phyloP scores from a whole-genome alignment of 1,140 invertebrate genomes.

The Drosophila setifemur region DNA sequence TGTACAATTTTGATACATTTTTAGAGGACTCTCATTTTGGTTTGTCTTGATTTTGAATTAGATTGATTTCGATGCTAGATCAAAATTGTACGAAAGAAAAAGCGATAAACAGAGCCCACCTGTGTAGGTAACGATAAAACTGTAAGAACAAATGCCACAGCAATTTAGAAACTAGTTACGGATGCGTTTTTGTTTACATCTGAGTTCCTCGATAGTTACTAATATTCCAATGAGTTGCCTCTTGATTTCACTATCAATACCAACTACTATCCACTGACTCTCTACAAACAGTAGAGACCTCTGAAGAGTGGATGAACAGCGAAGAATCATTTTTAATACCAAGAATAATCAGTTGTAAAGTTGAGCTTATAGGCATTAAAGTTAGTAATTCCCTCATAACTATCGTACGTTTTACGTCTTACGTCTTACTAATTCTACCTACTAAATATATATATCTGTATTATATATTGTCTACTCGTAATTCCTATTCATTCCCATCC shows the following conservation, averaged over 20 bases:
- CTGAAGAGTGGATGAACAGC: conserved; percentile 4
- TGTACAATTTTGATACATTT: conserved; percentile 76
- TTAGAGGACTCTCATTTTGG: conserved; percentile 63
- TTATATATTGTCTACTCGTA: conserved; percentile 45
- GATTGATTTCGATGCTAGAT: conserved; percentile 31
- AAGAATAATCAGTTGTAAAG: conserved; percentile 78
- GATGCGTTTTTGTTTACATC: conserved; percentile 13
- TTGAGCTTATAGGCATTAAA: conserved; percentile 78
- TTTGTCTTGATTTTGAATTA: conserved; percentile 36
- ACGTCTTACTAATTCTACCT: conserved; percentile 41
- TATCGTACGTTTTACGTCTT: conserved; percentile 41
- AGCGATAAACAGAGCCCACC: conserved; percentile 69
- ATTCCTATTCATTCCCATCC: conserved; percentile 31
- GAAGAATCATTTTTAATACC: conserved; percentile 40
- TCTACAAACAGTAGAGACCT: not conserved
- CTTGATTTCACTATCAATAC: conserved; percentile 7
- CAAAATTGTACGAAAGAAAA: conserved; percentile 36
- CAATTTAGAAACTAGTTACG: conserved; percentile 7
- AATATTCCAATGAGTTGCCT: conserved; percentile 6
- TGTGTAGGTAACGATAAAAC: conserved; percentile 69
- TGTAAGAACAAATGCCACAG: conserved; percentile 41
- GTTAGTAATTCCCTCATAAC: conserved; percentile 33
- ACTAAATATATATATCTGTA: conserved; percentile 35
- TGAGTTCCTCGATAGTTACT: conserved; percentile 45
- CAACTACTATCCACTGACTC: not conserved